Base-by-base conservation (phyloP, 2,113 vertebrate species). In the Murina feae region DNA sequence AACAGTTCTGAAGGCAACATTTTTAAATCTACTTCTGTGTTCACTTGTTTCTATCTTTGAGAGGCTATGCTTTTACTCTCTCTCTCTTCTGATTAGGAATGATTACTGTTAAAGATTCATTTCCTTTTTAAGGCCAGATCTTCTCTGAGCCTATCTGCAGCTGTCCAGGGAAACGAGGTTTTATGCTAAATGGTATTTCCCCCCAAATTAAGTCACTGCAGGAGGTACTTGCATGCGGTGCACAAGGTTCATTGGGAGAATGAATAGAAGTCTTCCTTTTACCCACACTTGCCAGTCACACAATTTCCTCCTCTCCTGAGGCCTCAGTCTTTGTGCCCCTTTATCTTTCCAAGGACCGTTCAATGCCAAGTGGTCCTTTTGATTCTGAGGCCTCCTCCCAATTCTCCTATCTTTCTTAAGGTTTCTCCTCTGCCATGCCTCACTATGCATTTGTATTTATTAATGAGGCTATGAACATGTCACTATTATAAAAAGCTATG, bases 61-160 rank as follows among this genome's bases (percentile, higher is more conserved):
- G 23, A 75, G 51, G 65, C 13, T 68, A 1, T 8, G 53, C 2
- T 92, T 90, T 85, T 47, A 76, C 37, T 60, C 84, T 76, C 42
- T 76, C 42, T 78, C 71, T 87, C n/a, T 58, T 79, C 17, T 88
- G 72, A 39, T 92, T 58, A 55, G 35, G 25, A 79, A 11, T 42
- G 13, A 66, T 85, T 74, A 87, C 12, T 51, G 20, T 44, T 63
- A 85, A 94, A 88, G 51, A 37, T 32, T 28, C 16, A 76, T 66
- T 95, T 86, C 69, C 65, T 91, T 66, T 78, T 65, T 47, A 86
- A 80, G 87, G 63, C 44, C 80, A 58, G 37, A 58, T 91, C 49
- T 93, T 35, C 55, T 89, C 55, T 81, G 42, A 23, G 25, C 47
- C 17, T 86, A 60, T 47, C n/a, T 91, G 78, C 12, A 30, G 11